A percentile compares a stretch with the other conserved stretches of the same genome.
These are phyloP conservation scores for Meiosimyza decipiens DNA, from an alignment of 2,888 invertebrate genomes.

Conservation along the genomic window DNA sequence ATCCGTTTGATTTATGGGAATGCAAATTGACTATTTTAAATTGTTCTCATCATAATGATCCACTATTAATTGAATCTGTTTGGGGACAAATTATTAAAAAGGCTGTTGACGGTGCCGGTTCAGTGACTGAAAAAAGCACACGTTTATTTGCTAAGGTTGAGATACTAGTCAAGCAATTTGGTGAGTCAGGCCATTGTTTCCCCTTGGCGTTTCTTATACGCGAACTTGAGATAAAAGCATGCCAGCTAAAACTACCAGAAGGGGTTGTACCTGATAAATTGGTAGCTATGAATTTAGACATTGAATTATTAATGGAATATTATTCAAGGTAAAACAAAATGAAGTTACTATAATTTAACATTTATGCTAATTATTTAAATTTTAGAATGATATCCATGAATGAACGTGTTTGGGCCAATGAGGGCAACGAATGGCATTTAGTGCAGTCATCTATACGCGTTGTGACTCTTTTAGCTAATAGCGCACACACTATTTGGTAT, in stretches of 20 bases:
- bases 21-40: constrained; percentile 95
- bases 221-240: constrained; percentile 81
- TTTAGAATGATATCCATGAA: constrained; percentile 80
- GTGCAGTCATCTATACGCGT: constrained; percentile 81
- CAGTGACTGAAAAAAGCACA: constrained; percentile 71
- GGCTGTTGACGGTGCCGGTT: constrained; percentile 62
- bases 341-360: neutral
- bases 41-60: constrained; percentile 93
- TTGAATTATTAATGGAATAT: constrained; percentile 82
- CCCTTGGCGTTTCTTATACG: constrained; percentile 87
- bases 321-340: constrained; percentile 72
- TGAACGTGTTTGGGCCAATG: constrained; percentile 87
- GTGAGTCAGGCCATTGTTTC: constrained; percentile 86
- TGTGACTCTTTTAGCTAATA: constrained; percentile 76
- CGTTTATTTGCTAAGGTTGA: constrained; percentile 82
- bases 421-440: constrained; percentile 87
- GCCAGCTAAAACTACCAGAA: constrained; percentile 77
- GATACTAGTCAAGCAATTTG: constrained; percentile 80
- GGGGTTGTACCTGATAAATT: constrained; percentile 82
- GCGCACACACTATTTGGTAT: constrained; percentile 71
- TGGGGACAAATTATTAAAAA: constrained; percentile 84
- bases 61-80: constrained; percentile 86
- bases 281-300: constrained; percentile 79
- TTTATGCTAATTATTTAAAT: constrained; percentile 39
- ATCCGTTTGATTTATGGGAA: constrained; percentile 89